Percentiles rank a stretch among this genome's conserved stretches.
Conservation (phyloP, 1,140 invertebrate species). For the Trichomalopsis sarcophagae region DNA sequence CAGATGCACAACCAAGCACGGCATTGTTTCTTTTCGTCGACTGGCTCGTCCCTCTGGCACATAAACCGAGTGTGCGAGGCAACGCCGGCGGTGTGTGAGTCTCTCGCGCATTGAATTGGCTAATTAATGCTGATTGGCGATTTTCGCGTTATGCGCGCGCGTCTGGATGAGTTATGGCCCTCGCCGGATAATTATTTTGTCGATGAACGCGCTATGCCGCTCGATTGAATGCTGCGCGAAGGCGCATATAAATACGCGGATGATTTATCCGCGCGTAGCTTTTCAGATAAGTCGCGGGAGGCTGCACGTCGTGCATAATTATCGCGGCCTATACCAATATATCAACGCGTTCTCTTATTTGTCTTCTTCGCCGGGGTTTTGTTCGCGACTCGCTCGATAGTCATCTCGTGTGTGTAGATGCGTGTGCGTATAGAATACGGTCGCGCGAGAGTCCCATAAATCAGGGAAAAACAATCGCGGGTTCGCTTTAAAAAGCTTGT, state of each 20-base stretch:
- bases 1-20: no score
- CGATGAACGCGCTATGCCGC: neutral
- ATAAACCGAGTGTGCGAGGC: no score
- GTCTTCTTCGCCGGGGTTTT: neutral
- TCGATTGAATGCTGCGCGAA: neutral
- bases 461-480: neutral
- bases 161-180: neutral
- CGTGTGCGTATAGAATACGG: neutral
- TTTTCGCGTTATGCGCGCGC: neutral
- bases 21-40: no score
- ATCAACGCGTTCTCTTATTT: neutral
- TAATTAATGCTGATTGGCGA: neutral
- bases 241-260: neutral
- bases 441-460: neutral
- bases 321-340: neutral
- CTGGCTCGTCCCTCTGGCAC: no score
- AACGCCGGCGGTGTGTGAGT: no score
- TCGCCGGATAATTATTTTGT: neutral
- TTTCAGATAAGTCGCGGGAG: neutral
- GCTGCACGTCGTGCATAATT: neutral
- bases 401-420: neutral
- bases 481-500: neutral
- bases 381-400: neutral
- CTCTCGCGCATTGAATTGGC: neutral
- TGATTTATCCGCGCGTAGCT: neutral